These are phyloP conservation scores for Alca torda DNA, from an alignment of 2,797 vertebrate genomes.

Conservation along the genomic window DNA sequence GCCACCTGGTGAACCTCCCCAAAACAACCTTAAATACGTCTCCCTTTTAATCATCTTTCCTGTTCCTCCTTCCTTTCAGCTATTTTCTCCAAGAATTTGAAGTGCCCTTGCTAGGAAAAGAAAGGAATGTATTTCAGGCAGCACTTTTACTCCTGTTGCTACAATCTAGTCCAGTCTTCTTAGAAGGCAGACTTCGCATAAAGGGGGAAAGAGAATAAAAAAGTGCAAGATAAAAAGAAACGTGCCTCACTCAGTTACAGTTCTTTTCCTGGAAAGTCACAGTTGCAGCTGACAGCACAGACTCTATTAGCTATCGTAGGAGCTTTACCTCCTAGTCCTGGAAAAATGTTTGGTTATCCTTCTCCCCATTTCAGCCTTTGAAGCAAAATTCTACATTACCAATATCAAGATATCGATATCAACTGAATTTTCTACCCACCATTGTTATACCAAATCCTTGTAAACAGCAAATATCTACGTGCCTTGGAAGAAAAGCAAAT, in stretches of 20 bases:
- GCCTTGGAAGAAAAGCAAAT: background rate
- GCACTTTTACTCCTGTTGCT: background rate
- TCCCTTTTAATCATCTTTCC: background rate
- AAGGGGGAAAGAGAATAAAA: background rate
- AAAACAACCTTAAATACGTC: background rate
- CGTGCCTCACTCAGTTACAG: background rate
- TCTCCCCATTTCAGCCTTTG: background rate
- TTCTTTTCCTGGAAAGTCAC: background rate
- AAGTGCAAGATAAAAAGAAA: slow-evolving; percentile 5
- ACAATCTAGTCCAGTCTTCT: background rate
- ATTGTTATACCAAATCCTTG: background rate
- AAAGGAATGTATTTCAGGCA: background rate
- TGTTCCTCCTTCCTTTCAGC: background rate
- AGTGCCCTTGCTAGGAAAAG: background rate
- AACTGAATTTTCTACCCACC: background rate
- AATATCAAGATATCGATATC: background rate
- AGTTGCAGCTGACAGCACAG: background rate
- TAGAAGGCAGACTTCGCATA: background rate
- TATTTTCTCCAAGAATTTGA: background rate
- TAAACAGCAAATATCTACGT: background rate
- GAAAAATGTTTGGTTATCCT: background rate
- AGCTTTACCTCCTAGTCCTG: background rate
- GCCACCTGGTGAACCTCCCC: background rate
- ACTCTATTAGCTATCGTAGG: background rate
- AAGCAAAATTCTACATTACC: background rate